These are phyloP conservation scores for Pangasius mekongensis DNA, from an alignment of 2,797 vertebrate genomes.

Conservation along the genomic window DNA sequence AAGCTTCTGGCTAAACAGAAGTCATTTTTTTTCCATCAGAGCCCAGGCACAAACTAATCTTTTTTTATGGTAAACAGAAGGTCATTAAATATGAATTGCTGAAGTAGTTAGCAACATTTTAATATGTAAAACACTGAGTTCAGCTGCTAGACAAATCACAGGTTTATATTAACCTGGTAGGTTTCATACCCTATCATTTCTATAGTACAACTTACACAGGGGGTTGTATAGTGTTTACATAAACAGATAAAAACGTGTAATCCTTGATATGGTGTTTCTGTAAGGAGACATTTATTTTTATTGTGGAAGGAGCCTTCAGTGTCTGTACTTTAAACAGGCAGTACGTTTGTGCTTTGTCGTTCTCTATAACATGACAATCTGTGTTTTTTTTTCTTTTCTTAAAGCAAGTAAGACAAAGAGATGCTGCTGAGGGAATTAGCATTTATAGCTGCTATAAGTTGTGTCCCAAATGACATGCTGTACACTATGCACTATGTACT, in stretches of 20 bases:
- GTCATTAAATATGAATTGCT: constrained; percentile 4
- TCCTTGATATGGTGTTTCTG: too few species aligned
- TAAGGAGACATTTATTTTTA: background rate
- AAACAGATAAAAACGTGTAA: too few species aligned
- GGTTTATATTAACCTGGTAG: background rate
- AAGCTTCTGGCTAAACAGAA: constrained; percentile 23
- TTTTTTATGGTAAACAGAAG: constrained; percentile 3
- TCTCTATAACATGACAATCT: background rate
- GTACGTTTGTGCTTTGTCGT: background rate
- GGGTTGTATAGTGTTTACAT: background rate
- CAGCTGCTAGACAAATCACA: background rate
- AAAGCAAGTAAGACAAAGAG: too few species aligned
- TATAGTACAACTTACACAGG: background rate
- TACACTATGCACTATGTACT: too few species aligned
- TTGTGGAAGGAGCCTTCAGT: background rate
- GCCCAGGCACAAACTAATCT: background rate
- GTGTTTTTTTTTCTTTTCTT: too few species aligned
- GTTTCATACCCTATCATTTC: background rate
- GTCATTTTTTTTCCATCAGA: constrained; percentile 14
- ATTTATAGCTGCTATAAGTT: background rate
- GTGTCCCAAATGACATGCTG: too few species aligned
- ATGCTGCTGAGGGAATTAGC: background rate
- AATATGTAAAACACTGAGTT: background rate
- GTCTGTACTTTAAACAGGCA: background rate
- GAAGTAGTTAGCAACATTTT: background rate